These are phyloP conservation scores for Megaptera novaeangliae DNA, from an alignment of 2,113 vertebrate genomes.

Conservation along the genomic window DNA sequence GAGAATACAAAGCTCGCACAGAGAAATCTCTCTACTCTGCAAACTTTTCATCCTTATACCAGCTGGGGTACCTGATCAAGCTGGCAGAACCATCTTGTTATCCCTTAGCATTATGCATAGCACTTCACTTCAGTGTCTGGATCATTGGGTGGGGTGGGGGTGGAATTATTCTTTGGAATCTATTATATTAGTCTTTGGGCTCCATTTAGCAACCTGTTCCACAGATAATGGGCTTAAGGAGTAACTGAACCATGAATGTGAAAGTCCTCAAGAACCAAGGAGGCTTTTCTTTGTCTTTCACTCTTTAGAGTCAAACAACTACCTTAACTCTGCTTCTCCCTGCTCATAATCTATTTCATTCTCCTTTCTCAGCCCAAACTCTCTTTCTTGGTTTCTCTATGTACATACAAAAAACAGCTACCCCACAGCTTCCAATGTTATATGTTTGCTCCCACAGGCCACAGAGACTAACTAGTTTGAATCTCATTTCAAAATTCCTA, in stretches of 20 bases:
- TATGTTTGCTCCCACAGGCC: neutral
- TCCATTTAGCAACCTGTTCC: neutral
- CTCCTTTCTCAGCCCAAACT: neutral
- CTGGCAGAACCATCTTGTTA: neutral
- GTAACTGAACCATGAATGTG: neutral
- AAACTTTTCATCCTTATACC: neutral
- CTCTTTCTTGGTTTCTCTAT: neutral
- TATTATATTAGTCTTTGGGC: neutral
- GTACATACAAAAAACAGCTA: neutral
- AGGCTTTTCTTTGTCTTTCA: neutral
- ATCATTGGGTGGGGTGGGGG: neutral
- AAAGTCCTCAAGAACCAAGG: neutral
- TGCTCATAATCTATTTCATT: neutral
- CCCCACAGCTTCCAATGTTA: neutral
- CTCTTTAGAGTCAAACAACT: neutral
- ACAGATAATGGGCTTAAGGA: neutral
- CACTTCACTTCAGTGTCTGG: neutral
- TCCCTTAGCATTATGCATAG: neutral
- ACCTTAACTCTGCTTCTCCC: neutral
- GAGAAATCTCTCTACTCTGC: neutral
- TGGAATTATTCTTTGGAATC: neutral
- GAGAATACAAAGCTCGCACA: neutral
- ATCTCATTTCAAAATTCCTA: neutral
- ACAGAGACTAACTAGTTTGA: neutral
- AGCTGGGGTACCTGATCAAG: neutral